phyloP scores from a whole-genome alignment of 2,888 invertebrate genomes.

The Sarcophaga subvicina region DNA sequence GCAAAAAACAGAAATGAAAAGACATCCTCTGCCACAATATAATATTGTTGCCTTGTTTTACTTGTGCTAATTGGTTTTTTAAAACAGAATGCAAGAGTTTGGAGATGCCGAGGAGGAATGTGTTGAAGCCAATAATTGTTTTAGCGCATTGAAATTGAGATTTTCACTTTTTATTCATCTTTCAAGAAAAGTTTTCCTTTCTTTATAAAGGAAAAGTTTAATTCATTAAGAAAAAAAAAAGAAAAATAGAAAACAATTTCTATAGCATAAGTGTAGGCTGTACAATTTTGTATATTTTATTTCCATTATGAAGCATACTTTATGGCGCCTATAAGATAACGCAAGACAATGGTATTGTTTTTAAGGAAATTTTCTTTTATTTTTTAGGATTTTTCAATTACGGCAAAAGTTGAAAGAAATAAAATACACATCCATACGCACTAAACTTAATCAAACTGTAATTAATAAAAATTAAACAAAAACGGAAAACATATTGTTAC shows the following conservation, averaged over 20 bases:
- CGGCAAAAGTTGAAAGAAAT: conserved; percentile 1
- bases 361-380: conserved; percentile 35
- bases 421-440: background rate
- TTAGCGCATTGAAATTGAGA: conserved; percentile 21
- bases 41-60: conserved; percentile 1
- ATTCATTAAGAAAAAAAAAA: background rate
- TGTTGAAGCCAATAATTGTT: conserved; percentile 54
- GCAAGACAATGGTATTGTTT: conserved; percentile 33
- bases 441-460: conserved; percentile 10
- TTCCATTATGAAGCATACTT: conserved; percentile 15
- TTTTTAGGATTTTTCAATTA: conserved; percentile 26
- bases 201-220: too few relatives aligned
- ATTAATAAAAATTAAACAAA: conserved; percentile 24
- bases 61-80: conserved; percentile 11
- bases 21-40: background rate
- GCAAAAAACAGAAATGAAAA: background rate
- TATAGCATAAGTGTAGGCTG: background rate
- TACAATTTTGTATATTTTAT: background rate
- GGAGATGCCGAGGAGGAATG: background rate
- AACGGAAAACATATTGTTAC: background rate
- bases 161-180: conserved; percentile 16
- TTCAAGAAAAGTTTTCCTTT: background rate
- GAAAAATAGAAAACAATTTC: too few relatives aligned
- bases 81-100: background rate
- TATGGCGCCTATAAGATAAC: conserved; percentile 45